phyloP scores from a whole-genome alignment of 2,797 vertebrate species.

The Acestrorhynchus altus region DNA sequence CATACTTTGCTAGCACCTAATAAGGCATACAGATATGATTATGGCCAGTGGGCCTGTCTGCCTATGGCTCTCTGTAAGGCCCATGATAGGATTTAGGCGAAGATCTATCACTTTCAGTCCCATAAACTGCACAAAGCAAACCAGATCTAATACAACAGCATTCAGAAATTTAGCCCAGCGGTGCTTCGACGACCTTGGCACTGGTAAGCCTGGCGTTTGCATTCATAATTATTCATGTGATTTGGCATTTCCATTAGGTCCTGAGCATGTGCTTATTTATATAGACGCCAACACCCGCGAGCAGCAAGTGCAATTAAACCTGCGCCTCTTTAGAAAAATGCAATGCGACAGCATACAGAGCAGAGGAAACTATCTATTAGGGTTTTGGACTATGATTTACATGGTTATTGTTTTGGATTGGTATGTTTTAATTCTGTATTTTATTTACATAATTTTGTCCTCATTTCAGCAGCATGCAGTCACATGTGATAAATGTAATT shows the following conservation, averaged over 20 bases:
- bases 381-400: conserved; percentile 62
- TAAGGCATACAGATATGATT: conserved; percentile 17
- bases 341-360: conserved; percentile 54
- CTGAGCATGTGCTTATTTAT: conserved; percentile 57
- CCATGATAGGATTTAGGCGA: conserved; percentile 10
- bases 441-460: conserved; percentile 68
- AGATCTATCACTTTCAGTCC: conserved; percentile 40
- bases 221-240: conserved; percentile 54
- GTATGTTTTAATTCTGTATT: conserved; percentile 70
- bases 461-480: conserved; percentile 52
- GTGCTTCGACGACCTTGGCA: conserved; percentile 23
- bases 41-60: conserved; percentile 7
- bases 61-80: conserved; percentile 14
- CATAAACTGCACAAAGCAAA: conserved; percentile 17
- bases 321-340: conserved; percentile 62
- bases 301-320: conserved; percentile 62
- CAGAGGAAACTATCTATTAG: conserved; percentile 57
- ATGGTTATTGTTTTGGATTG: conserved; percentile 62
- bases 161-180: conserved; percentile 45
- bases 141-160: conserved; percentile 43
- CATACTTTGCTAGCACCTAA: not conserved
- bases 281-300: conserved; percentile 47
- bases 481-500: conserved; percentile 63
- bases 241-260: conserved; percentile 61
- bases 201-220: conserved; percentile 35